Evolutionary conservation across 2,888 invertebrate genomes (phyloP), one percentile per base, ranked within the genome.

Genomic region (Bellardia pandia): DNA sequence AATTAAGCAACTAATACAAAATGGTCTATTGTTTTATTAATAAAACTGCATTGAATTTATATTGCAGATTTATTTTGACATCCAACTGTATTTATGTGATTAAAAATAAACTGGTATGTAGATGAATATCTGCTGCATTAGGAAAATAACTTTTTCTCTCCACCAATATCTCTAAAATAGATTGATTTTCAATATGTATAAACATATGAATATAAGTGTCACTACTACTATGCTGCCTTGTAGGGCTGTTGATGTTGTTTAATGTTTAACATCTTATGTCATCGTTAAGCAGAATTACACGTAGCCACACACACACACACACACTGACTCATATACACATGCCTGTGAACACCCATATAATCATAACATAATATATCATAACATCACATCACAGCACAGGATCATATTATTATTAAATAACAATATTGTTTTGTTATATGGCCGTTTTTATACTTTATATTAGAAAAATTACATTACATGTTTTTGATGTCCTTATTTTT

Each of bases 261-360:
- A 66, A 78, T 75, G 45, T 64, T 48, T 14, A 91, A 89, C 89
- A 90, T 91, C 79, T 88, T 84, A 69, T 72, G 69, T 37, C 53
- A 48, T 37, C 53, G 66, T 62, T 66, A 62, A 71, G 23, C 14
- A 60, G 4, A 37, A 37, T 6, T 30, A n/a, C 2, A 71, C 14
- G 71, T n/a, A 71, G 9, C 60, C 69, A 30, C 7, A 48, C 4
- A 72, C 30, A 37, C 69, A 30, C 7, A 48, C 4, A 72, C 30
- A 37, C 33, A 30, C 14, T 23, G 23, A 23, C 23, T 23, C 23
- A 23, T 23, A 37, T 14, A 40, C 2, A 51, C 33, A 8, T 11
- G 3, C 37, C 40, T 30, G 40, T 42, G 7, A 62, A 75, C 42
- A 56, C 37, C 3, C 62, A 53, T 48, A 40, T 53, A 68, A 68